Percentiles rank a stretch among this genome's conserved stretches.
Evolutionary conservation across 1,140 invertebrate species (phyloP).

Genomic region (Drosophila funebris): DNA sequence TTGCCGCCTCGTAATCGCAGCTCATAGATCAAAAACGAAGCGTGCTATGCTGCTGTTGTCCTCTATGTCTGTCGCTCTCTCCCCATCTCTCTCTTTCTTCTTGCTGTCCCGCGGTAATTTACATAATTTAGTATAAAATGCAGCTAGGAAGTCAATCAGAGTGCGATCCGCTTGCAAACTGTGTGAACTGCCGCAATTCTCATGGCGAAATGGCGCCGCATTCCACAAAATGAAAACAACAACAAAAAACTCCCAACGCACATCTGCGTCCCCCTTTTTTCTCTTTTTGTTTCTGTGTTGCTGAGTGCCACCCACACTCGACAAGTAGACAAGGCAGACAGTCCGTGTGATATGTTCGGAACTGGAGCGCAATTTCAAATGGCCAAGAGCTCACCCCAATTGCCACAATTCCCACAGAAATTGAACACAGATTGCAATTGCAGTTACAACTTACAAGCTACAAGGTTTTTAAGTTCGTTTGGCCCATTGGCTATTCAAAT

Average conservation of each 20-base stretch:
- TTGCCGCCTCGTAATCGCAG: conserved; percentile 46
- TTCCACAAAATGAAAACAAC: conserved; percentile 29
- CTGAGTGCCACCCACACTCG: conserved; percentile 57
- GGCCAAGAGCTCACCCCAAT: conserved; percentile 18
- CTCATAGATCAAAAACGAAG: conserved; percentile 48
- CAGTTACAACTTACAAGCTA: no score
- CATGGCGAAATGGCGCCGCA: conserved; percentile 52
- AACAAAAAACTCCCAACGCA: conserved; percentile 37
- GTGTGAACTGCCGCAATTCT: conserved; percentile 73
- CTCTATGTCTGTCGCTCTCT: not conserved
- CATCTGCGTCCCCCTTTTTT: conserved; percentile 34
- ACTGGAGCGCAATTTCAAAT: conserved; percentile 33
- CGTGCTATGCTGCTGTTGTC: conserved; percentile 7
- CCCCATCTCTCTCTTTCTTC: not conserved
- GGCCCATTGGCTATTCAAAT: conserved; percentile 49
- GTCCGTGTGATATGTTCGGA: not conserved
- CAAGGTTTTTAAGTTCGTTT: conserved; percentile 5
- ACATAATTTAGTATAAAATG: conserved; percentile 29
- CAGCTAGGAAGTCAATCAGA: conserved; percentile 38
- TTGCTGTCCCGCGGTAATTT: conserved; percentile 25
- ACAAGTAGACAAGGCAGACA: conserved; percentile 3
- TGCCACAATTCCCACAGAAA: conserved; percentile 54
- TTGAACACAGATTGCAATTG: conserved; percentile 3
- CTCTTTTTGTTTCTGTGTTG: not conserved
- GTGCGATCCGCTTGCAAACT: conserved; percentile 16